Evolutionary conservation across 2,797 vertebrate species (phyloP), one percentile per base, ranked within the genome.

Genomic region (Falco peregrinus): DNA sequence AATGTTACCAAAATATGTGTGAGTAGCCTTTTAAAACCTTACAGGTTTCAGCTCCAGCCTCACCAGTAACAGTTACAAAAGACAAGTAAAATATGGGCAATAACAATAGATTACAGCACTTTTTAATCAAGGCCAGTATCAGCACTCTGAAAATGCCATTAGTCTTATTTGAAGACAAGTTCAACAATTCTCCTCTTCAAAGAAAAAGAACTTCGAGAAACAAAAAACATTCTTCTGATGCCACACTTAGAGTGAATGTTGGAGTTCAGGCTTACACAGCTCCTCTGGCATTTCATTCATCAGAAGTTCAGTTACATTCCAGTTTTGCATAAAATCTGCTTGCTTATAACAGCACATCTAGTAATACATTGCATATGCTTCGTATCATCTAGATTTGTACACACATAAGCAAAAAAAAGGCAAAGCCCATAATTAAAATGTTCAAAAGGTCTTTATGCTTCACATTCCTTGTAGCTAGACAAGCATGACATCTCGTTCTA

Each of bases 1-100:
- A 28, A 59, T 61, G n/a, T 93, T 93, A 95, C 94, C 31, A 37
- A 88, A 93, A 92, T 51, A 59, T 4, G 10, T 70, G 89, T 4
- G 17, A 97, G 95, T 71, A 96, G 89, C 48, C 83, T 77, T 76
- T 76, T 50, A 91, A 90, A 88, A 74, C 47, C 65, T 89, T 73
- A 51, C 18, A 74, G 54, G 39, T 89, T 93, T 76, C 84, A 95
- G 56, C 51, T 91, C 51, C 75, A 84, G 77, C 13, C 93, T 84
- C 60, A 8, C 35, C 59, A 94, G 54, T 13, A 70, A 57, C 70
- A 83, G 75, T 39, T 68, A 84, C 1, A 2, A 94, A 94, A 41
- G 1, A 22, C 47, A 10, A 92, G 45, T 53, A 84, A 50, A 50
- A n/a, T 63, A 59, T 6, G 71, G 10, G 28, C 71, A 68, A 24